These are phyloP conservation scores for Wiebesia pumilae DNA, from an alignment of 1,140 invertebrate genomes.

Conservation along the genomic window DNA sequence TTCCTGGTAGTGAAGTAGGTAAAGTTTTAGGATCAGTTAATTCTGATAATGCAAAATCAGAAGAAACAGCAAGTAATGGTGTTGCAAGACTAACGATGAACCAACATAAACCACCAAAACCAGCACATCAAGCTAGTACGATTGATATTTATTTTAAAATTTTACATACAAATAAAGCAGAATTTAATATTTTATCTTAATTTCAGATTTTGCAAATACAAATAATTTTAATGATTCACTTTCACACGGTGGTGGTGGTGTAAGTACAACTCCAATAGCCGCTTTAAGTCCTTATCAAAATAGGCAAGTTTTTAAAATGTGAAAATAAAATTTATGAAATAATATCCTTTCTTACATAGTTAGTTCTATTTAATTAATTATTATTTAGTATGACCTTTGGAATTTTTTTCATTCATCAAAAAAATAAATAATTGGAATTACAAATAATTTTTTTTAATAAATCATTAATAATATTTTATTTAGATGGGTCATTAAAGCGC, in stretches of 20 bases:
- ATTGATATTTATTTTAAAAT: neutral
- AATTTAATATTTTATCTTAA: neutral
- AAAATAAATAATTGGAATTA: neutral
- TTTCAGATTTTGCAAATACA: slow-evolving; percentile 1
- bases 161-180: neutral
- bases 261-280: slow-evolving; percentile 79
- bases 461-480: slow-evolving; percentile 45
- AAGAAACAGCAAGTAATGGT: slow-evolving; percentile 38
- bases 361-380: no score
- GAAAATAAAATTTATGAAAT: neutral
- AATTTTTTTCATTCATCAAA: no score
- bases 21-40: slow-evolving; percentile 86
- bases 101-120: slow-evolving; percentile 22
- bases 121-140: neutral
- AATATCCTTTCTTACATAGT: no score
- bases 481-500: slow-evolving; percentile 94
- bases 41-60: slow-evolving; percentile 49
- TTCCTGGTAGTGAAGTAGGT: slow-evolving; percentile 82
- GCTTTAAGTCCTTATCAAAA: slow-evolving; percentile 94
- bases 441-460: neutral
- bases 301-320: slow-evolving; percentile 75
- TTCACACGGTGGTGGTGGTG: slow-evolving; percentile 51
- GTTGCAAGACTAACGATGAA: slow-evolving; percentile 50
- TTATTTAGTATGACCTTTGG: no score
- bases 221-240: slow-evolving; percentile 54